phyloP scores from a whole-genome alignment of 2,113 vertebrate species.

The Corydoras sp. region DNA sequence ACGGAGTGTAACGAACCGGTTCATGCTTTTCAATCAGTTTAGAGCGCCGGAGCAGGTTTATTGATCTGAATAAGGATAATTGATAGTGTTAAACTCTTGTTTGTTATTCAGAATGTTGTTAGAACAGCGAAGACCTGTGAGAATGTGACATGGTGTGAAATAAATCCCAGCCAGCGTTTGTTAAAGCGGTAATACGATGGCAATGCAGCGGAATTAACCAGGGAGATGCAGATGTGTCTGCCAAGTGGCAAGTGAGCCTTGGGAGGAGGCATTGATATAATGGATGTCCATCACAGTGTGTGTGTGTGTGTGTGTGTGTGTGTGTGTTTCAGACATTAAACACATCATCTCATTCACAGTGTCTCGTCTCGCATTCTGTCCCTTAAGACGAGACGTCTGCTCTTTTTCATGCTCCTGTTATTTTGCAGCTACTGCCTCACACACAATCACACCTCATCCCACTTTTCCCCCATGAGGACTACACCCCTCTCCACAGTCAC shows the following conservation, averaged over 20 bases:
- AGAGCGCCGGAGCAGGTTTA: constrained; percentile 29
- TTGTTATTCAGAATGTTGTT: too few relatives aligned
- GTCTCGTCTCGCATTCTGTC: constrained; percentile 10
- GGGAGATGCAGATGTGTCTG: background rate
- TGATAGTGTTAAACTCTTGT: too few relatives aligned
- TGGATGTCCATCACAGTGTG: background rate
- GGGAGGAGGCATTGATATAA: too few relatives aligned
- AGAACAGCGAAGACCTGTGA: too few relatives aligned
- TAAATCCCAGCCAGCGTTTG: background rate
- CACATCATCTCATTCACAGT: constrained; percentile 19
- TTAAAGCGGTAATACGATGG: background rate
- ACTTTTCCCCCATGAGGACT: too few relatives aligned
- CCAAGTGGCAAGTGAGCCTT: too few relatives aligned
- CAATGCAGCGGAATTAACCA: background rate
- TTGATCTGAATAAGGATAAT: too few relatives aligned
- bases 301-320: background rate
- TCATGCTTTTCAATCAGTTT: background rate
- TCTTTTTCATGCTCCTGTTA: background rate
- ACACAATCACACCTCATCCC: background rate
- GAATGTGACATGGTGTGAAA: too few relatives aligned
- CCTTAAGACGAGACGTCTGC: constrained; percentile 28
- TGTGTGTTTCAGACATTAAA: constrained; percentile 11
- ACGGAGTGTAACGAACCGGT: background rate
- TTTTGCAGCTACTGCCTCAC: background rate
- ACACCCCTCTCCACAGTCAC: too few relatives aligned